Percentiles rank a stretch among this genome's conserved stretches.
Conservation (phyloP, 2,113 vertebrate genomes). For the Petaurus breviceps region DNA sequence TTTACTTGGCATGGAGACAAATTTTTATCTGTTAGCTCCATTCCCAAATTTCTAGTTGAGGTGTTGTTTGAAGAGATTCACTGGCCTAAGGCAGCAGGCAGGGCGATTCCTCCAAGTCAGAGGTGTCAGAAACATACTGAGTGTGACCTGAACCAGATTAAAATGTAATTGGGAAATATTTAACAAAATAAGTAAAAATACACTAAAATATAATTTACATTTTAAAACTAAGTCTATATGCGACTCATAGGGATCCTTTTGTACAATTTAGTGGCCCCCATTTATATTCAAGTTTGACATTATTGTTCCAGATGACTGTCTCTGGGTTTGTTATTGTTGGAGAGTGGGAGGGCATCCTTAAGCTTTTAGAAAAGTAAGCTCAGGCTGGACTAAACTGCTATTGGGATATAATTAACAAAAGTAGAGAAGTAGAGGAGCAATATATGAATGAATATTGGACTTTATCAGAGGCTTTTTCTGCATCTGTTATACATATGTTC, state of each 20-base stretch:
- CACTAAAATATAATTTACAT: background rate
- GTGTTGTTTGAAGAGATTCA: background rate
- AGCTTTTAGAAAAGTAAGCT: no score
- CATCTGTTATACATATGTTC: background rate
- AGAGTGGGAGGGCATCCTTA: no score
- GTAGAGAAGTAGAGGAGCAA: background rate
- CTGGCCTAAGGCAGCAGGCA: background rate
- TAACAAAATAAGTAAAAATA: background rate
- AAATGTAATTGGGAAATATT: background rate
- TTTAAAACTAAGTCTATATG: no score
- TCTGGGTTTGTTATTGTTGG: background rate
- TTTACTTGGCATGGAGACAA: background rate
- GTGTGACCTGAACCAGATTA: no score
- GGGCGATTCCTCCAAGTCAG: background rate
- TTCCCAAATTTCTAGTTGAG: background rate
- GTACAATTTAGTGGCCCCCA: no score
- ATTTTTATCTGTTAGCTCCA: background rate
- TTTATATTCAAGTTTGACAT: background rate
- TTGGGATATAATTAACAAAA: background rate
- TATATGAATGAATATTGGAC: background rate
- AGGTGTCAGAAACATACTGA: background rate
- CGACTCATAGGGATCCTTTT: no score
- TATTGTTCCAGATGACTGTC: background rate
- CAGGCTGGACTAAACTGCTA: background rate
- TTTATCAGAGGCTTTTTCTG: background rate